These are phyloP conservation scores for Microplitis manilae DNA, from an alignment of 2,888 invertebrate genomes.

Conservation along the genomic window DNA sequence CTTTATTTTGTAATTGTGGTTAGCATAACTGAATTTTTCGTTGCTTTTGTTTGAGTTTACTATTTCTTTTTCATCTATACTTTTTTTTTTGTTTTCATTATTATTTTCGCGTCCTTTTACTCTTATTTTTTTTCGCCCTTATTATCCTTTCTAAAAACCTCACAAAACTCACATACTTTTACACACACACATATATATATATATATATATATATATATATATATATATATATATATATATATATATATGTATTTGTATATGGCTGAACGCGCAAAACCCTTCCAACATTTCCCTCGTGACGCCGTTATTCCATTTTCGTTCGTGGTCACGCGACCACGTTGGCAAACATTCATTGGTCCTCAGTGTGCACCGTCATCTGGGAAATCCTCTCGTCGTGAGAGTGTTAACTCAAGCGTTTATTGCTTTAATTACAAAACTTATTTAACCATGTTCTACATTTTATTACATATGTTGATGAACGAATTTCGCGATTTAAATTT, in stretches of 20 bases:
- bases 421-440: conserved; percentile 6
- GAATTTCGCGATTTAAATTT: not conserved
- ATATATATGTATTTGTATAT: not conserved
- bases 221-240: not conserved
- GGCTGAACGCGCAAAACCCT: not conserved
- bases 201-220: no score
- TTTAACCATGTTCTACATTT: not conserved
- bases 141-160: not conserved
- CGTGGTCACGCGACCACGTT: conserved; percentile 1
- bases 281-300: conserved; percentile 1
- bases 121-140: not conserved
- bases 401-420: conserved; percentile 13
- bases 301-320: conserved; percentile 12
- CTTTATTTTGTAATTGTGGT: not conserved
- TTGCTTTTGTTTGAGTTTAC: not conserved
- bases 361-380: not conserved
- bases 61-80: not conserved
- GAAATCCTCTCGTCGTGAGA: conserved; percentile 13
- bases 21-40: not conserved
- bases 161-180: not conserved
- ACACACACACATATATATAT: not conserved
- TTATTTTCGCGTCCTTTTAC: not conserved
- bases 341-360: conserved; percentile 1
- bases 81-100: not conserved
- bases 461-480: not conserved